Conservation (phyloP, 2,113 vertebrate species). For the Morone chrysops region DNA sequence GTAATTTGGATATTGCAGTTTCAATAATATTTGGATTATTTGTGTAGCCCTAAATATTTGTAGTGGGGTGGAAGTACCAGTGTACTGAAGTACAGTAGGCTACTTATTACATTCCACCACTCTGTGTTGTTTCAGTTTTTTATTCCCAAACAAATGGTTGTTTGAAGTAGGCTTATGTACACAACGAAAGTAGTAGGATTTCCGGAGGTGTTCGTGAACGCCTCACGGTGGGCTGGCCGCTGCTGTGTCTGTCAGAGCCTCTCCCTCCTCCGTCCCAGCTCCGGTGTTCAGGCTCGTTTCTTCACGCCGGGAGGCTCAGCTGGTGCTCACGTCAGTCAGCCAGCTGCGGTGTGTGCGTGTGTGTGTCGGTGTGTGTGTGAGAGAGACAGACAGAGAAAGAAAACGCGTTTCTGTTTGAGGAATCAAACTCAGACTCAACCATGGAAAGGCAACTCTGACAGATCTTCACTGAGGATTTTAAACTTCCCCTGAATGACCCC, state of each 20-base stretch:
- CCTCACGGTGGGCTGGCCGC: constrained; percentile 29
- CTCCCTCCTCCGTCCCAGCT: not conserved
- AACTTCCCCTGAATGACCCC: not conserved
- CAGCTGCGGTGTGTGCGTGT: too few species aligned
- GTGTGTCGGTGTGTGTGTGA: not conserved
- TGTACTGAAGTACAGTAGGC: not conserved
- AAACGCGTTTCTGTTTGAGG: not conserved
- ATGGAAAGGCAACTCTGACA: not conserved
- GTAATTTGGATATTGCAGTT: too few species aligned
- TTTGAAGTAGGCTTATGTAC: not conserved
- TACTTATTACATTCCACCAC: not conserved
- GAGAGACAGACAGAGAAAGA: not conserved
- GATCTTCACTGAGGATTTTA: constrained; percentile 10
- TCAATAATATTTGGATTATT: too few species aligned
- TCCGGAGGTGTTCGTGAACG: constrained; percentile 48
- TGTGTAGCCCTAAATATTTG: too few species aligned
- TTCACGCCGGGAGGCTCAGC: not conserved
- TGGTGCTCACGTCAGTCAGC: not conserved
- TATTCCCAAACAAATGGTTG: not conserved
- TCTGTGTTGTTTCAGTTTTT: not conserved
- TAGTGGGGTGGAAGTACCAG: not conserved
- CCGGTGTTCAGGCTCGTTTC: not conserved
- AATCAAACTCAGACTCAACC: not conserved
- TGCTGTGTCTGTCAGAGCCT: not conserved
- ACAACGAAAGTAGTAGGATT: not conserved